These are phyloP conservation scores for Calosoma granatense DNA, from an alignment of 1,140 invertebrate genomes.

Conservation along the genomic window DNA sequence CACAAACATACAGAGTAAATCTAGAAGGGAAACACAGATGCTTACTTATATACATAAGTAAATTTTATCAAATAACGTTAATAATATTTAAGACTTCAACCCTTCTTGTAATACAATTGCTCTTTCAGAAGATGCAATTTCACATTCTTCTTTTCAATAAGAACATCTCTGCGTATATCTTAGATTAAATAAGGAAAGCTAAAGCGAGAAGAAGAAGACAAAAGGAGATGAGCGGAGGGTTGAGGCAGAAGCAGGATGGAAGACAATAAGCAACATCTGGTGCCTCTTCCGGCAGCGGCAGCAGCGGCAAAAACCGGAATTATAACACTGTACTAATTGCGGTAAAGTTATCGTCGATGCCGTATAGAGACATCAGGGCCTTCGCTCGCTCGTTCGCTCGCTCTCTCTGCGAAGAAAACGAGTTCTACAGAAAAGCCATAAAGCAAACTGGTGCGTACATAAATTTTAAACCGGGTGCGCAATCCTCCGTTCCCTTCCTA, in stretches of 20 bases:
- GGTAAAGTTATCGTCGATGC: not conserved
- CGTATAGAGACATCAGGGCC: not conserved
- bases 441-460: constrained; percentile 3
- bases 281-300: not conserved
- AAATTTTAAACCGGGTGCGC: constrained; percentile 3
- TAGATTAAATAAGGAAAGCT: not conserved
- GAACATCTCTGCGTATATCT: not conserved
- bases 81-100: too few relatives aligned
- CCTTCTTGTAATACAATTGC: too few relatives aligned
- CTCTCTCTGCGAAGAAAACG: too few relatives aligned
- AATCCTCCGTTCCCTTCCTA: not conserved
- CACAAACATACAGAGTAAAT: not conserved
- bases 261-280: constrained; percentile 6
- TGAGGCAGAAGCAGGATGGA: not conserved
- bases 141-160: too few relatives aligned
- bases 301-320: not conserved
- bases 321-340: constrained; percentile 2
- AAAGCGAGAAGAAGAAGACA: not conserved
- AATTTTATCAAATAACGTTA: too few relatives aligned
- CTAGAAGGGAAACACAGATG: too few relatives aligned
- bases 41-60: too few relatives aligned
- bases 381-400: too few relatives aligned
- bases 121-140: too few relatives aligned
- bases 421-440: constrained; percentile 9
- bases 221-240: not conserved